Percentiles rank a stretch among this genome's conserved stretches.
These are phyloP conservation scores for Drosophila yakuba DNA, from an alignment of 1,140 invertebrate species.

Conservation along the genomic window DNA sequence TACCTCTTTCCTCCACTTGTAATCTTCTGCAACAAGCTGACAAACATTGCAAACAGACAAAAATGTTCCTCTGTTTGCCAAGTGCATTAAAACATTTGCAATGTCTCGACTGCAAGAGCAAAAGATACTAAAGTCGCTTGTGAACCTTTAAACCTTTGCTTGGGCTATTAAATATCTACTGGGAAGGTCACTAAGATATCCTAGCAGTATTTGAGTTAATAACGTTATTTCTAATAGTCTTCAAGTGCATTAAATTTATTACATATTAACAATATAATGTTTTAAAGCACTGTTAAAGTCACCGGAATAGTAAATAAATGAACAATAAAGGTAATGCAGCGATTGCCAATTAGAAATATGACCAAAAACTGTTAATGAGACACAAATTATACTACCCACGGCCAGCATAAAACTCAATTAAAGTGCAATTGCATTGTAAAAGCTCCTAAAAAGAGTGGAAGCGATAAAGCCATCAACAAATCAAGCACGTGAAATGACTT, in stretches of 20 bases:
- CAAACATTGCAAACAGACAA: slow-evolving; percentile 39
- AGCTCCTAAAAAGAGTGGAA: slow-evolving; percentile 22
- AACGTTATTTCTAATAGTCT: too few species aligned
- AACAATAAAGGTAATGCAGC: slow-evolving; percentile 17
- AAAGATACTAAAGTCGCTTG: background rate
- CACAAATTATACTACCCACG: background rate
- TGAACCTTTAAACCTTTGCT: too few species aligned
- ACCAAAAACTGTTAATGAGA: slow-evolving; percentile 21
- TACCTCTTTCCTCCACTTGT: slow-evolving; percentile 1
- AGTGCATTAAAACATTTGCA: slow-evolving; percentile 61
- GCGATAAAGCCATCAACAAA: slow-evolving; percentile 62
- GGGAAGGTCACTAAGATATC: slow-evolving; percentile 1
- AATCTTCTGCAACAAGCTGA: slow-evolving; percentile 64
- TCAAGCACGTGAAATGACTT: slow-evolving; percentile 58
- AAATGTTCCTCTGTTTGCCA: slow-evolving; percentile 58
- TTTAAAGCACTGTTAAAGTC: background rate
- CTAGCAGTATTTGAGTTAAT: background rate
- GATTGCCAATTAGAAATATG: slow-evolving; percentile 1
- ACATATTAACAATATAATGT: too few species aligned
- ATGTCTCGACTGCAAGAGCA: slow-evolving; percentile 21
- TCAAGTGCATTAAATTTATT: too few species aligned
- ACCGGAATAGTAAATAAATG: background rate
- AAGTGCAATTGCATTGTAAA: slow-evolving; percentile 21
- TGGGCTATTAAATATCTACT: slow-evolving; percentile 67
- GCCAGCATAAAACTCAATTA: slow-evolving; percentile 67